Evolutionary conservation across 2,888 invertebrate species (phyloP).

Genomic region (Clepsis dumicolana): DNA sequence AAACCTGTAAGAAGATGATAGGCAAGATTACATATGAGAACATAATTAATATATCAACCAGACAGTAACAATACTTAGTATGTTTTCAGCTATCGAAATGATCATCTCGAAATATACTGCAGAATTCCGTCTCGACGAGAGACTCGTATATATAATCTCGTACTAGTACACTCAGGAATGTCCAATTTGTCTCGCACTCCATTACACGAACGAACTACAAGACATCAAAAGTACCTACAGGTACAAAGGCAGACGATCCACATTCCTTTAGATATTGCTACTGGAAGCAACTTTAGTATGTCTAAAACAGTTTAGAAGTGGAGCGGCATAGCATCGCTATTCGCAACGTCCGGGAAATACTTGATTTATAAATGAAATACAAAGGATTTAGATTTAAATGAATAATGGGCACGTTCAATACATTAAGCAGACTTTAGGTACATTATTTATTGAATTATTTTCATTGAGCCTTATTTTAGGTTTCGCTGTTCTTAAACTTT

Average conservation of each 20-base stretch:
- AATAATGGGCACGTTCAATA: too few relatives aligned
- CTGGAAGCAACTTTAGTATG: constrained; percentile 48
- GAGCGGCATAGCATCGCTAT: background rate
- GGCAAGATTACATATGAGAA: too few relatives aligned
- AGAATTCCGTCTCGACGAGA: background rate
- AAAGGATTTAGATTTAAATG: too few relatives aligned
- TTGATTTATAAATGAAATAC: too few relatives aligned
- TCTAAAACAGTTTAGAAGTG: constrained; percentile 48
- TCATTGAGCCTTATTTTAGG: too few relatives aligned
- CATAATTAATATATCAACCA: too few relatives aligned
- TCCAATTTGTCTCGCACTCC: constrained; percentile 29
- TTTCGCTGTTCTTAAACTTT: too few relatives aligned
- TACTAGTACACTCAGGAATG: constrained; percentile 30
- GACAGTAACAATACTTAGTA: too few relatives aligned
- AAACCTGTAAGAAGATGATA: too few relatives aligned
- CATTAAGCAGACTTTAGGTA: too few relatives aligned
- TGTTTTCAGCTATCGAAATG: too few relatives aligned
- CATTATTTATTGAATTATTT: too few relatives aligned
- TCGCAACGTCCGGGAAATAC: background rate
- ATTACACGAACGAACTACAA: constrained; percentile 25
- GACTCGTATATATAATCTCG: constrained; percentile 13
- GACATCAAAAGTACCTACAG: constrained; percentile 36
- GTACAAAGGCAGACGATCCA: constrained; percentile 26
- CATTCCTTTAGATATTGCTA: constrained; percentile 50
- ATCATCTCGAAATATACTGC: background rate